Conservation (phyloP, 2,888 invertebrate species). For the Euplagia quadripunctaria region DNA sequence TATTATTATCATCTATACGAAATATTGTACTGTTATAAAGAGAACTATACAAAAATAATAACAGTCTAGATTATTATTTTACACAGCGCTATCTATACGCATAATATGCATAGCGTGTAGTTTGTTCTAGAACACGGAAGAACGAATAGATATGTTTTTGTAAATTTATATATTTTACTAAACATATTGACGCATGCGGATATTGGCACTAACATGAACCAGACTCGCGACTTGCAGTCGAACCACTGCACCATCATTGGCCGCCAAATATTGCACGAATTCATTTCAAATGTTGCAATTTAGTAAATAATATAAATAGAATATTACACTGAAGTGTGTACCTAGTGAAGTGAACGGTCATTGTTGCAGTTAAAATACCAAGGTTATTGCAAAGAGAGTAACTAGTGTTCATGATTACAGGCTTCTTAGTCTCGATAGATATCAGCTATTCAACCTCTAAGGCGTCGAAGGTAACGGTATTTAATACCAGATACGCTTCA, state of each 20-base stretch:
- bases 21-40: not conserved
- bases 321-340: not conserved
- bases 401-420: slow-evolving; percentile 31
- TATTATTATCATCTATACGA: not conserved
- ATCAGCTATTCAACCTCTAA: slow-evolving; percentile 20
- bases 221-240: no score
- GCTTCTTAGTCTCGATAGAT: slow-evolving; percentile 21
- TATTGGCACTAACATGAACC: not conserved
- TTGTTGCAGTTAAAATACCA: slow-evolving; percentile 34
- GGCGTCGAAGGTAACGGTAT: slow-evolving; percentile 17
- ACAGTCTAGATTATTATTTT: not conserved
- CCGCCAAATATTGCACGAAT: not conserved
- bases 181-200: not conserved
- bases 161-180: no score
- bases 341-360: slow-evolving; percentile 41
- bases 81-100: no score
- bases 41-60: not conserved
- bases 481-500: slow-evolving; percentile 16
- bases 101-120: no score
- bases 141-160: no score
- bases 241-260: not conserved
- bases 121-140: no score
- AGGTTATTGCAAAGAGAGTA: slow-evolving; percentile 44
- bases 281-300: slow-evolving; percentile 7
- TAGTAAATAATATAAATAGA: not conserved